Evolutionary conservation across 2,888 invertebrate species (phyloP), one percentile per base, ranked within the genome.

Genomic region (Cheilosia vulpina): DNA sequence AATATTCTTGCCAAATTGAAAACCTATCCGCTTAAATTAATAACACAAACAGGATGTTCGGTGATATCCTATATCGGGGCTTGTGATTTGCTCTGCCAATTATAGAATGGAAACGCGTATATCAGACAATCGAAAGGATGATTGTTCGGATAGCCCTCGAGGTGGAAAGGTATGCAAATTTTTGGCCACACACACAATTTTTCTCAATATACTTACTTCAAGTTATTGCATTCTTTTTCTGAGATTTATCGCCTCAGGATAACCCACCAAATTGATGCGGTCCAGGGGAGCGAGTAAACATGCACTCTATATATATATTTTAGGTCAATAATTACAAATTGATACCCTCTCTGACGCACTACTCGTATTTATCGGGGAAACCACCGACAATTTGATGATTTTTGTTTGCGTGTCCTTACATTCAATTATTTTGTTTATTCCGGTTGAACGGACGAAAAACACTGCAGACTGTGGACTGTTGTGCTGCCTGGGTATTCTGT

Each of bases 351-450:
- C 15, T 45, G 19, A 4, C 52, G 47, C 17, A 15, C 13, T 27
- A 27, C 27, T 27, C 27, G 27, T 34, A 38, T 66, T 68, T 69
- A 65, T 60, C 43, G 43, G 72, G 50, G 72, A 72, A 72, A 71
- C 75, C 80, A 71, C 75, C 80, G 69, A 84, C 75, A 80, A 71
- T 69, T 80, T 80, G 84, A 55, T 55, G 84, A 55, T 66, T 77
- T 52, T 62, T 80, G 80, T 80, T 85, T 85, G 73, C 79, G 47
- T 58, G 80, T 85, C 71, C 79, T 76, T 60, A 63, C 80, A 80
- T 80, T 84, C 84, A 84, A 85, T 85, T 80, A 85, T 53, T 66
- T 55, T 80, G 80, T 85, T 76, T 71, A 71, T 85, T 85, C 80
- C 84, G 69, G 65, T 31, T 24, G 75, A 71, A 75, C 13, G 69